Base-by-base conservation (phyloP, 1,140 invertebrate species). In the Zophobas morio region DNA sequence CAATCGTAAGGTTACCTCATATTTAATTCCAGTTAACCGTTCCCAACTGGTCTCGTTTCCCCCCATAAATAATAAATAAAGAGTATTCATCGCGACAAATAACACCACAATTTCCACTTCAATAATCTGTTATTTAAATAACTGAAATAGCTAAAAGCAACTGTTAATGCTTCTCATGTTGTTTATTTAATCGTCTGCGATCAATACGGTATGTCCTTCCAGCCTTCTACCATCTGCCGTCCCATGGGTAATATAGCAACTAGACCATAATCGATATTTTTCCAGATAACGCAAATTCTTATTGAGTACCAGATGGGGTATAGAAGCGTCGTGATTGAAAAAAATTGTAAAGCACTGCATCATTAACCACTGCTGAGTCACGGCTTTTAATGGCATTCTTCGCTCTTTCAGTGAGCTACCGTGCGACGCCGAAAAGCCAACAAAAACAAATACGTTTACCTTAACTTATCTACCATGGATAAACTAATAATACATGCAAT, bases 331-430 rank as follows among this genome's bases (percentile, higher is more conserved):
- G 60, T 66, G 60, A 66, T 66, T 36, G n/a, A 42, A 66, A 66
- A 66, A 66, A 57, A 35, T 66, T 39, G 42, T 66, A 66, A 66
- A 66, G 60, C 60, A 66, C 60, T 66, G 60, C 60, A 66, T 66
- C 71, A 73, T 73, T 73, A 73, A 54, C 71, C 71, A 56, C 37
- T 73, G 71, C 71, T 73, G 71, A 73, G 49, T 73, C 71, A 73
- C 54, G 71, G n/a, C 47, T 73, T 73, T 73, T 73, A 73, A 73
- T 73, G 71, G 71, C 37, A 53, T 73, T 72, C 70, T 72, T 72
- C 47, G 6, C n/a, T 66, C 40, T 40, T 42, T 34, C 1, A 33
- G 39, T 66, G 60, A 42, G 60, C 60, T 66, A 66, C 60, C 39
- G 60, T 66, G 60, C 60, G 33, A 63, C 42, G 42, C 42, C 42